Base-by-base conservation (phyloP, 1,140 invertebrate genomes). In the Belonocnema kinseyi region DNA sequence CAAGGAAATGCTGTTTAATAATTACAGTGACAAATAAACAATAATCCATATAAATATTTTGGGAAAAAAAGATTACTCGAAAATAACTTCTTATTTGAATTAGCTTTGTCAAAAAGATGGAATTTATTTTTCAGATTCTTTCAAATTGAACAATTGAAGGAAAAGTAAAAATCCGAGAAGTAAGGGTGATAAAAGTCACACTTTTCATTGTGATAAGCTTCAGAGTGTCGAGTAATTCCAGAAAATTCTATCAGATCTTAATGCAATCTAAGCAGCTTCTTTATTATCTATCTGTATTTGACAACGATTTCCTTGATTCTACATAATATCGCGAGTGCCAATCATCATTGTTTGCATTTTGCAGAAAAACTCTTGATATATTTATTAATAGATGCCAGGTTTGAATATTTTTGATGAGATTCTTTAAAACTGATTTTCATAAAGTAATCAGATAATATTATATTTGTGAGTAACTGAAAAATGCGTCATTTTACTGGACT, bases 241-340 rank as follows among this genome's bases (percentile, higher is more conserved):
- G 21, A 61, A 61, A 66, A 66, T 66, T 40, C 26, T 40, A 66
- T 66, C 26, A 66, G 40, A 16, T 40, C 26, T 16, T 16, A 66
- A 66, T 6, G 61, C n/a, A 66, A 54, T n/a, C n/a, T 54, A 66
- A 40, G 61, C 61, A 66, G 26, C 21, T 66, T 66, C 61, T n/a
- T 26, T 40, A 33, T 54, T 66, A 66, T 40, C 33, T 66, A 66
- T 66, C 61, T 13, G 13, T 66, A 33, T 66, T 66, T 66, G 26
- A 66, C 16, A 40, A 66, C 40, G 3, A 66, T 66, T 66, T 40
- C 21, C 26, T 66, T 66, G 33, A 40, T 40, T 66, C 13, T n/a
- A 40, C 13, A 66, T 14, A 66, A 66, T 40, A 14, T 33, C 21
- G 13, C 40, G 40, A 40, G n/a, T 40, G 61, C 46, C 61, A 66